Percentiles rank a stretch among this genome's conserved stretches.
phyloP scores from a whole-genome alignment of 2,888 invertebrate species.

The Acanthoscelides obtectus region DNA sequence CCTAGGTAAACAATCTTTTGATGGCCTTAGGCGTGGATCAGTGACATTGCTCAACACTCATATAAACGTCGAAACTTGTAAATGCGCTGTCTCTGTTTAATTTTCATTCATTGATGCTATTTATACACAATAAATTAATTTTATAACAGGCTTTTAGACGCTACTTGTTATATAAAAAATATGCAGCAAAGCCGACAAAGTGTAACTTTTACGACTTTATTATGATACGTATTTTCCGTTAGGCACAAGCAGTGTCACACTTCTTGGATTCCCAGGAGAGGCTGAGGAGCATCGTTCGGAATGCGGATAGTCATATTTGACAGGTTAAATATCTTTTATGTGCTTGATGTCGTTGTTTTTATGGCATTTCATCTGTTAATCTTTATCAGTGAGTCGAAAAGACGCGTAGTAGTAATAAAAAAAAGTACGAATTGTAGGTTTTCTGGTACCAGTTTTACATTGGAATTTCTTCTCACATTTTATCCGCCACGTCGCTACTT shows the following conservation, averaged over 20 bases:
- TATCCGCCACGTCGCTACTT: too few relatives aligned
- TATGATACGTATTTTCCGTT: background rate
- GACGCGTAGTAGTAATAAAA: too few relatives aligned
- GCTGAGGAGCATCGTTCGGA: background rate
- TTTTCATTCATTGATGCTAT: background rate
- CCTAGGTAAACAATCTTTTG: background rate
- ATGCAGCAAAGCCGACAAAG: background rate
- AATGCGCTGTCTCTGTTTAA: background rate
- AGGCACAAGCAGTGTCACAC: background rate
- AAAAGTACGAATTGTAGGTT: too few relatives aligned
- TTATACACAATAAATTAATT: background rate
- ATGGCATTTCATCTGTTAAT: too few relatives aligned
- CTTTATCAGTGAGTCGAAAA: too few relatives aligned
- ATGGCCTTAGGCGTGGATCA: background rate
- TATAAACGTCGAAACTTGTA: background rate
- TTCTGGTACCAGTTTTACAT: too few relatives aligned
- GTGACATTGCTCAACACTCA: background rate
- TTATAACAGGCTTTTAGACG: background rate
- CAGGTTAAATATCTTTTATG: background rate
- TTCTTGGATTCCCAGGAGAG: background rate
- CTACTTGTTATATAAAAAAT: background rate
- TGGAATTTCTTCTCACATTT: too few relatives aligned
- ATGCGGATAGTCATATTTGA: background rate
- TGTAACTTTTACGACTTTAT: background rate
- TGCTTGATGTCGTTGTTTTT: too few relatives aligned